phyloP scores from a whole-genome alignment of 2,797 vertebrate species.

The Aphelocoma californica region DNA sequence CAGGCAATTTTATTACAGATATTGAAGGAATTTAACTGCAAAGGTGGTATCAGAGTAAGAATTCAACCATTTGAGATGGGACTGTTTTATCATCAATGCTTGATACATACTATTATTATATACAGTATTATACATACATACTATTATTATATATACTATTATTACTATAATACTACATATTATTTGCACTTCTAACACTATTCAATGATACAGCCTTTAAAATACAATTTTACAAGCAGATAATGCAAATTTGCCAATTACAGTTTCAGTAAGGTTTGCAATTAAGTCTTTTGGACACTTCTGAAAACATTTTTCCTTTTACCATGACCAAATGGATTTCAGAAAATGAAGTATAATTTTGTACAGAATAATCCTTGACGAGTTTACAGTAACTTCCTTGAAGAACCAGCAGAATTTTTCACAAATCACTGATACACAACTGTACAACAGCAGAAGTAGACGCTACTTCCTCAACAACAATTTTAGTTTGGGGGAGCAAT shows the following conservation, averaged over 20 bases:
- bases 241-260: background rate
- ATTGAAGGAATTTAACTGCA: background rate
- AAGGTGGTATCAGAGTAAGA: background rate
- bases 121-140: too few relatives aligned
- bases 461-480: background rate
- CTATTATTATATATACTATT: too few relatives aligned
- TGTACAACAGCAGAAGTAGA: background rate
- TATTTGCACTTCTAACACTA: background rate
- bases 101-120: background rate
- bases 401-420: background rate
- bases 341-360: background rate
- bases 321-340: background rate
- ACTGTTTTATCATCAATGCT: background rate
- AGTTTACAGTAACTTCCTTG: background rate
- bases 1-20: background rate
- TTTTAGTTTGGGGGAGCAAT: background rate
- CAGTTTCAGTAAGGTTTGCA: background rate
- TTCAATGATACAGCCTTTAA: background rate
- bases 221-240: background rate
- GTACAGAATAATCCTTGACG: background rate
- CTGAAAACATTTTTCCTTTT: background rate
- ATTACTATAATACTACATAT: background rate
- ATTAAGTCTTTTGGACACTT: background rate
- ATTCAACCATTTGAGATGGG: background rate
- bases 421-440: background rate